These are phyloP conservation scores for Erythrolamprus reginae DNA, from an alignment of 2,113 vertebrate genomes.

Conservation along the genomic window DNA sequence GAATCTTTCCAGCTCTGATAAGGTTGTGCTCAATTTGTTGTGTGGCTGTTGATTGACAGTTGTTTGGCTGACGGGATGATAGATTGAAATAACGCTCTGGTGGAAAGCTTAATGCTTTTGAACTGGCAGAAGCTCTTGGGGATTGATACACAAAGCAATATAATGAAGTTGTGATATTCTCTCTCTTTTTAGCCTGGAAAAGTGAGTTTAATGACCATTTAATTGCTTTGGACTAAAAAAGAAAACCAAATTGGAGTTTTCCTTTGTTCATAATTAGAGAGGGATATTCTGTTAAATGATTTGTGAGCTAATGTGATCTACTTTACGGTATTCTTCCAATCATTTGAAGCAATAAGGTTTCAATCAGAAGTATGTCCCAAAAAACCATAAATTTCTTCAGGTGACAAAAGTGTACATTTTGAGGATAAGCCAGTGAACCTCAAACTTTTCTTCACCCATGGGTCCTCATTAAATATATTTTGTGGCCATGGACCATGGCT, in stretches of 20 bases:
- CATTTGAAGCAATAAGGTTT: not conserved
- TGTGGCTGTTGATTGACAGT: not conserved
- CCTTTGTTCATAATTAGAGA: not conserved
- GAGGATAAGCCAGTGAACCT: not conserved
- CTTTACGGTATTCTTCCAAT: not conserved
- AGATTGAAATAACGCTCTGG: not conserved
- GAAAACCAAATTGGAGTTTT: not conserved
- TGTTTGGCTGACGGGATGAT: not conserved
- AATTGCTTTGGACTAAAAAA: not conserved
- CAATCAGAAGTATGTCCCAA: not conserved
- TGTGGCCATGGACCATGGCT: not conserved
- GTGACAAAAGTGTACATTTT: not conserved
- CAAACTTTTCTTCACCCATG: not conserved
- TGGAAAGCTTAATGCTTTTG: not conserved
- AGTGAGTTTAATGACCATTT: not conserved
- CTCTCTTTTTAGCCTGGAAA: not conserved
- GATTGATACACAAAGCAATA: not conserved
- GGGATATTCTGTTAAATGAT: not conserved
- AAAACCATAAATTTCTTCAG: not conserved
- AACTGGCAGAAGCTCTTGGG: not conserved
- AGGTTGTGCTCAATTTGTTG: not conserved
- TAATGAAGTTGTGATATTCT: constrained; percentile 2
- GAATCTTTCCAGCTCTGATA: not conserved
- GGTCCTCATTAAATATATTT: not conserved
- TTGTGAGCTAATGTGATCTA: not conserved